Conservation (phyloP, 2,888 invertebrate species). For the Baccha elongata region DNA sequence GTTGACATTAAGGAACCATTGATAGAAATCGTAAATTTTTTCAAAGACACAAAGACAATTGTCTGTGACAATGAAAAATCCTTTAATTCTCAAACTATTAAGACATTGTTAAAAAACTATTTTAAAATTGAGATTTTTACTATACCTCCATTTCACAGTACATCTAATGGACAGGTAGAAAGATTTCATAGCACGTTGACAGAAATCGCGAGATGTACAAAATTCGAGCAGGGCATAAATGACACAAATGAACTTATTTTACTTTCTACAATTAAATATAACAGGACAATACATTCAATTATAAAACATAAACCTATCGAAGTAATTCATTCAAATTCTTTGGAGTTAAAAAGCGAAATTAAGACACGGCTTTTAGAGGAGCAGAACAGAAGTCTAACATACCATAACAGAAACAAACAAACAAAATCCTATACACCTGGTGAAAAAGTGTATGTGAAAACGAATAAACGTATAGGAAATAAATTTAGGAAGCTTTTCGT, state of each 20-base stretch:
- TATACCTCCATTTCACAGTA: conserved; percentile 11
- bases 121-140: too few relatives aligned
- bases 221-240: background rate
- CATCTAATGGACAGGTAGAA: too few relatives aligned
- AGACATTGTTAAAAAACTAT: too few relatives aligned
- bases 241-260: conserved; percentile 27
- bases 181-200: too few relatives aligned
- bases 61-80: too few relatives aligned
- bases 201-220: conserved; percentile 16
- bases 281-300: conserved; percentile 21
- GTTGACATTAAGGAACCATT: too few relatives aligned
- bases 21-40: too few relatives aligned
- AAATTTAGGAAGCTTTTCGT: conserved; percentile 22
- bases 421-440: too few relatives aligned
- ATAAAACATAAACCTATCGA: conserved; percentile 15
- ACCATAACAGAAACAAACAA: conserved; percentile 5
- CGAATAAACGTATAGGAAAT: conserved; percentile 8
- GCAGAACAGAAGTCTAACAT: conserved; percentile 3
- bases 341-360: background rate
- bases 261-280: conserved; percentile 25
- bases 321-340: conserved; percentile 3
- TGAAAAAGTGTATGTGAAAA: conserved; percentile 17
- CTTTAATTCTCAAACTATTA: too few relatives aligned
- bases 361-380: background rate
- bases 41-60: too few relatives aligned